Evolutionary conservation across 2,113 vertebrate species (phyloP).

Genomic region (Acrocephalus arundinaceus): DNA sequence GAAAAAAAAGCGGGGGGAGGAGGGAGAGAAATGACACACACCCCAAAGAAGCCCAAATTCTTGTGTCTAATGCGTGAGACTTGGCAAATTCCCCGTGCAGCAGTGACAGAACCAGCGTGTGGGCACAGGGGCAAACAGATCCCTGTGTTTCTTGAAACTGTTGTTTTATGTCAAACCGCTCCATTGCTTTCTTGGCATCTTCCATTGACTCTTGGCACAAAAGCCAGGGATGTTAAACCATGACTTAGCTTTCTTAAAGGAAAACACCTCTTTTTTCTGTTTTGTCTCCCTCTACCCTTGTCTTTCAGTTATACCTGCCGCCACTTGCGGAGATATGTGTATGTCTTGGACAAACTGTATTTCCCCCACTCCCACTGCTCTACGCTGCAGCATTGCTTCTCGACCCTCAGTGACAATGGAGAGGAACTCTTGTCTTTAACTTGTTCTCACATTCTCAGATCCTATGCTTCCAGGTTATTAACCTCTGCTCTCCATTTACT

Average conservation of each 20-base stretch:
- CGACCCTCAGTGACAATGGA: conserved; percentile 83
- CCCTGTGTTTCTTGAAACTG: background rate
- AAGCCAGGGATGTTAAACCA: conserved; percentile 40
- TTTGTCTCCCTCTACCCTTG: conserved; percentile 77
- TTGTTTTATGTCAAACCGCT: conserved; percentile 26
- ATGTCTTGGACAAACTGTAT: conserved; percentile 86
- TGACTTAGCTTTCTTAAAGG: conserved; percentile 71
- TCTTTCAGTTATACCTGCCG: conserved; percentile 87
- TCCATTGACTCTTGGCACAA: conserved; percentile 41
- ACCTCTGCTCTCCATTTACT: conserved; percentile 79
- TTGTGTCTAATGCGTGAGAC: background rate
- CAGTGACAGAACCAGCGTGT: background rate
- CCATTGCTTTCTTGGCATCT: conserved; percentile 22
- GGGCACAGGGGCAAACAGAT: background rate
- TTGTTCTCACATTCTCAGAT: conserved; percentile 87
- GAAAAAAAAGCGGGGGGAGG: rapidly evolving
- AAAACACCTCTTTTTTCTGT: conserved; percentile 73
- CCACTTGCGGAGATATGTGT: conserved; percentile 90
- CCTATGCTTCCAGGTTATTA: conserved; percentile 88
- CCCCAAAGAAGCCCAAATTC: background rate
- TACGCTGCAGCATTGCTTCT: conserved; percentile 83
- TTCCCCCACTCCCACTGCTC: conserved; percentile 82
- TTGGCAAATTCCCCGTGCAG: background rate
- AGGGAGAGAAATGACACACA: background rate
- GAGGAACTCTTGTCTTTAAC: conserved; percentile 86